These are phyloP conservation scores for Romanogobio albipinnatus DNA, from an alignment of 2,113 vertebrate species.

Conservation along the genomic window DNA sequence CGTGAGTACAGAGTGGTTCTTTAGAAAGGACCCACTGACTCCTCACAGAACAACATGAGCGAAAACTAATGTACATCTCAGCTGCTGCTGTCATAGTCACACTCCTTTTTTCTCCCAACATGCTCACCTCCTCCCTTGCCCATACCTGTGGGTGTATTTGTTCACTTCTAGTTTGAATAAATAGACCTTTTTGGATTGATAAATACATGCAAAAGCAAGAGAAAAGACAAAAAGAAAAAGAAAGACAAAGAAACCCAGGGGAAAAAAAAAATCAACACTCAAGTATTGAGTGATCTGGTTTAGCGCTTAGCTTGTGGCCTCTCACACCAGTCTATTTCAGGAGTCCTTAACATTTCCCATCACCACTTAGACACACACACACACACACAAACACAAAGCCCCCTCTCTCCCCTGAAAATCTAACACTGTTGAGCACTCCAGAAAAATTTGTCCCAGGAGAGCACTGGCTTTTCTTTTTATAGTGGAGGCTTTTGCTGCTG, in stretches of 20 bases:
- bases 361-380: background rate
- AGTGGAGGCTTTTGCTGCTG: slow-evolving; percentile 61
- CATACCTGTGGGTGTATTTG: slow-evolving; percentile 15
- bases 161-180: slow-evolving; percentile 15
- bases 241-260: slow-evolving; percentile 1
- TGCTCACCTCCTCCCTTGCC: slow-evolving; percentile 23
- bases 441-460: slow-evolving; percentile 64
- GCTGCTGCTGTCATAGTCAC: slow-evolving; percentile 47
- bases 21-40: slow-evolving; percentile 54
- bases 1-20: slow-evolving; percentile 44
- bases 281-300: background rate
- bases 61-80: slow-evolving; percentile 57
- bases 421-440: slow-evolving; percentile 25
- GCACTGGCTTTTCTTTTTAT: slow-evolving; percentile 55
- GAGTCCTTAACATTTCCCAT: slow-evolving; percentile 1
- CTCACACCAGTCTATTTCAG: background rate
- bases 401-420: background rate
- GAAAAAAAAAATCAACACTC: background rate
- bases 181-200: background rate
- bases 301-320: background rate
- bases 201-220: slow-evolving; percentile 9
- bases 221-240: no score
- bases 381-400: background rate
- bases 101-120: slow-evolving; percentile 22
- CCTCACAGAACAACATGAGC: slow-evolving; percentile 55